phyloP scores from a whole-genome alignment of 2,888 invertebrate species.

The Epiblema foenella region DNA sequence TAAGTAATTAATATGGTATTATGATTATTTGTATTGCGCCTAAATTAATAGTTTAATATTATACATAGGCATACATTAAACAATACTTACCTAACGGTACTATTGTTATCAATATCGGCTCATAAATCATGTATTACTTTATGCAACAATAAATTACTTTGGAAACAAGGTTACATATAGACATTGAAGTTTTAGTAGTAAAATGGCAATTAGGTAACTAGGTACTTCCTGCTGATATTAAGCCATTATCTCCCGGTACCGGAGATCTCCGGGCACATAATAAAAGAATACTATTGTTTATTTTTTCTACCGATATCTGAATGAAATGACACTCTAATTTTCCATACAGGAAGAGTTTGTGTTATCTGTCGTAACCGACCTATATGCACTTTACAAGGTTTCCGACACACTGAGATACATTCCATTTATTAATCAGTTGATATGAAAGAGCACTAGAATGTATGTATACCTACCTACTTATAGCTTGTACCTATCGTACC shows the following conservation, averaged over 20 bases:
- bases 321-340: not conserved
- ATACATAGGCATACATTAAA: not conserved
- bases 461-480: too few species aligned
- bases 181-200: not conserved
- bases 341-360: not conserved
- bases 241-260: too few species aligned
- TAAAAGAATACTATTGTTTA: too few species aligned
- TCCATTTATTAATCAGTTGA: not conserved
- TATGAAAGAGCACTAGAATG: not conserved
- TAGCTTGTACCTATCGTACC: not conserved
- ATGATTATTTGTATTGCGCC: not conserved
- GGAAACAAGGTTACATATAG: slow-evolving; percentile 2
- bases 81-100: not conserved
- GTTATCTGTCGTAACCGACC: not conserved
- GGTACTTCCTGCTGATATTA: not conserved
- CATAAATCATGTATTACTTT: slow-evolving; percentile 4
- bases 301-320: not conserved
- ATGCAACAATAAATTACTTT: not conserved
- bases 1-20: not conserved
- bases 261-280: too few species aligned
- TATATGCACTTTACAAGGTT: slow-evolving; percentile 3
- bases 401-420: not conserved
- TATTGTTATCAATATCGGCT: slow-evolving; percentile 10
- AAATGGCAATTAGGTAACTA: slow-evolving; percentile 4
- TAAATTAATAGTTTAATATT: slow-evolving; percentile 12